These are phyloP conservation scores for Cossypha niveicapilla DNA, from an alignment of 2,797 vertebrate genomes.

Conservation along the genomic window DNA sequence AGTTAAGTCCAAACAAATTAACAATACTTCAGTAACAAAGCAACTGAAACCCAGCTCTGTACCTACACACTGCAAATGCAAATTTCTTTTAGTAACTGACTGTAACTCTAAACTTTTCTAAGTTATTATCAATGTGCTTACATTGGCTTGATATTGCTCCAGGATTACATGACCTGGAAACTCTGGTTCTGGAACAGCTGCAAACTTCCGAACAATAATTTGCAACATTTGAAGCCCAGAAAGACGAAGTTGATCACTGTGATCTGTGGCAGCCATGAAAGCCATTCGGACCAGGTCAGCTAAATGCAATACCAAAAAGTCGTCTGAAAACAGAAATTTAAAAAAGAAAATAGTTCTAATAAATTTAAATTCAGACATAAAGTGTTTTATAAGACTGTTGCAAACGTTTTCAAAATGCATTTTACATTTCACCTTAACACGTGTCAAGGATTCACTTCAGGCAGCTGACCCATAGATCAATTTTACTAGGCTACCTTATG, in stretches of 20 bases:
- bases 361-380: not conserved
- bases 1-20: not conserved
- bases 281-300: constrained; percentile 93
- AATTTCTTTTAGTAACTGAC: not conserved
- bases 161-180: constrained; percentile 93
- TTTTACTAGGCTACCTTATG: not conserved
- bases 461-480: not conserved
- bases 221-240: constrained; percentile 87
- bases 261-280: constrained; percentile 96
- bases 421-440: not conserved
- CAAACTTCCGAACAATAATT: constrained; percentile 85
- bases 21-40: not conserved
- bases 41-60: not conserved
- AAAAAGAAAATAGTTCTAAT: not conserved
- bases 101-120: not conserved
- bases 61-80: not conserved
- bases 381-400: not conserved
- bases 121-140: constrained; percentile 66
- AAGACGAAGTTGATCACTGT: constrained; percentile 85
- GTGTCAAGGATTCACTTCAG: not conserved
- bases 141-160: constrained; percentile 96
- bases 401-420: not conserved
- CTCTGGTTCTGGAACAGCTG: constrained; percentile 85
- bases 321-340: constrained; percentile 66
- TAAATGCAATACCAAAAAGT: constrained; percentile 90